These are phyloP conservation scores for Limnephilus lunatus DNA, from an alignment of 2,888 invertebrate genomes.

Conservation along the genomic window DNA sequence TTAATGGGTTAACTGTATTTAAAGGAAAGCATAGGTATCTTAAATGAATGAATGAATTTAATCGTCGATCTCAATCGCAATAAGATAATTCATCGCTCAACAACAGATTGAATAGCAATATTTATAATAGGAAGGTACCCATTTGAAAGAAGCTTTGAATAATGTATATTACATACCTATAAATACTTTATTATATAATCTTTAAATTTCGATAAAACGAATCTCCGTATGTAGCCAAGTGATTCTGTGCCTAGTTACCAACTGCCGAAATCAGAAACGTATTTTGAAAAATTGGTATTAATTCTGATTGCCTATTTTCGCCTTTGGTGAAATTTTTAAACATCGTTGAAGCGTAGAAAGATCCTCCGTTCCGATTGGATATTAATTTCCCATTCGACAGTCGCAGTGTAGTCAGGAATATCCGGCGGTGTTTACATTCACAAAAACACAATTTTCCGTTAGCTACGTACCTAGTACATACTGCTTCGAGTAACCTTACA, in stretches of 20 bases:
- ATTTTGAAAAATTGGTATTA: background rate
- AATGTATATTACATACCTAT: too few species aligned
- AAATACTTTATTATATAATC: background rate
- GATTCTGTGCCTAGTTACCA: background rate
- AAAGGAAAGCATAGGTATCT: too few species aligned
- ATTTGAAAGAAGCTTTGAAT: too few species aligned
- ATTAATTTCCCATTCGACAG: background rate
- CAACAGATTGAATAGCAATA: too few species aligned
- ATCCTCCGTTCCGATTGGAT: background rate
- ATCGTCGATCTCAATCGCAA: too few species aligned
- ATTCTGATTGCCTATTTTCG: background rate
- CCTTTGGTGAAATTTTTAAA: background rate
- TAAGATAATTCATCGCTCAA: too few species aligned
- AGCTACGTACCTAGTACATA: background rate
- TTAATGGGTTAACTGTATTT: too few species aligned
- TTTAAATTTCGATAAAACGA: background rate
- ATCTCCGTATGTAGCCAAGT: background rate
- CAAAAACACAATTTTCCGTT: background rate
- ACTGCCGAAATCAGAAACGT: background rate
- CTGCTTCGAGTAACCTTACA: background rate
- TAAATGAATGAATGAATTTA: too few species aligned
- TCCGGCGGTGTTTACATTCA: background rate
- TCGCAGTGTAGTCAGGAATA: background rate
- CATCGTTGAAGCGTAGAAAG: background rate
- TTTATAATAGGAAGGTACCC: too few species aligned